Conservation (phyloP, 2,888 invertebrate genomes). For the Cepaea hortensis region DNA sequence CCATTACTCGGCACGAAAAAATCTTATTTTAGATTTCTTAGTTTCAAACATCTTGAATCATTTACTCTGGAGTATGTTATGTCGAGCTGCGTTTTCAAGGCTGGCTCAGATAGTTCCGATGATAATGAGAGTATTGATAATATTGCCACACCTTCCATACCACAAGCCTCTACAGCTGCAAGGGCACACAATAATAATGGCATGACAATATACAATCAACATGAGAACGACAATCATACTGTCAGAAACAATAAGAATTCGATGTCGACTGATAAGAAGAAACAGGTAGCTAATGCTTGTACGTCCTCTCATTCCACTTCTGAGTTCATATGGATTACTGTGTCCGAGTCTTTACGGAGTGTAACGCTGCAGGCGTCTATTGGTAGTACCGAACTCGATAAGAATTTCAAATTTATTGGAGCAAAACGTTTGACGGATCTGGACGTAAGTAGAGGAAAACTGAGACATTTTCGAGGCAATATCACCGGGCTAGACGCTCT, state of each 20-base stretch:
- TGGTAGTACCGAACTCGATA: neutral
- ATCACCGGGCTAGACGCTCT: neutral
- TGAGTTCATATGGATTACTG: neutral
- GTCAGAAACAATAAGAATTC: neutral
- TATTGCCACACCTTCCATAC: too few species aligned
- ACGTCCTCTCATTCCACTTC: neutral
- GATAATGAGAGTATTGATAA: neutral
- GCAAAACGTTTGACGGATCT: neutral
- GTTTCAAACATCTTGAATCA: slow-evolving; percentile 13
- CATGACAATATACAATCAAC: neutral
- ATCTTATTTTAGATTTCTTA: neutral
- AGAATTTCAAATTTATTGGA: neutral
- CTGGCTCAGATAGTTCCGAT: too few species aligned
- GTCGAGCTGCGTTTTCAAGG: neutral
- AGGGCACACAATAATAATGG: neutral
- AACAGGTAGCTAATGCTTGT: neutral
- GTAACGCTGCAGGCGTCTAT: neutral
- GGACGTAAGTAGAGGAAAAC: neutral
- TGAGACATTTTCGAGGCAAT: neutral
- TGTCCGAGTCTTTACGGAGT: neutral
- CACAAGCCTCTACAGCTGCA: too few species aligned
- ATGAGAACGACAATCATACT: neutral
- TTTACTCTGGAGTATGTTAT: neutral
- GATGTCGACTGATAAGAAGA: neutral
- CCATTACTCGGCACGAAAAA: neutral